Conservation (phyloP, 2,113 vertebrate species). For the Perca flavescens region DNA sequence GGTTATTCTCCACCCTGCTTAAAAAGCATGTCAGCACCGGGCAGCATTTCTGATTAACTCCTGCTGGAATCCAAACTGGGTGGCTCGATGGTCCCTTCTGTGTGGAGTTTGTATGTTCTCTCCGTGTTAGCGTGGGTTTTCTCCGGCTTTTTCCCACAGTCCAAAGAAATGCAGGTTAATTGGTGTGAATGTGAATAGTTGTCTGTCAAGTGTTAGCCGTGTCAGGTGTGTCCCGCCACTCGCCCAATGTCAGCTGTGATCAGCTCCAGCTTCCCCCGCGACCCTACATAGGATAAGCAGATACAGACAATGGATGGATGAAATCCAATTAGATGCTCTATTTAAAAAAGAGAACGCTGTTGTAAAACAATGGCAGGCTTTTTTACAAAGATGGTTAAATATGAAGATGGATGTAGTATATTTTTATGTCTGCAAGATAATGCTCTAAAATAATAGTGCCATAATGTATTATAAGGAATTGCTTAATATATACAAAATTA, state of each 20-base stretch:
- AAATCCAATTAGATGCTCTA: slow-evolving; percentile 61
- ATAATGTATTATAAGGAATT: neutral
- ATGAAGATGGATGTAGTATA: neutral
- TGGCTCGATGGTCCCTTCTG: no score
- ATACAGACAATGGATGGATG: neutral
- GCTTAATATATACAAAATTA: neutral
- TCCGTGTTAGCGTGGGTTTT: no score
- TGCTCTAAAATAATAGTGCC: neutral
- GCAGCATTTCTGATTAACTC: slow-evolving; percentile 61
- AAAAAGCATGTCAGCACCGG: slow-evolving; percentile 52
- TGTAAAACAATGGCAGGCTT: slow-evolving; percentile 23
- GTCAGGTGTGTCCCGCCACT: no score
- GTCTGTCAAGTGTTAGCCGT: no score
- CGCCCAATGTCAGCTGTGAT: no score
- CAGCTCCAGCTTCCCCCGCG: no score
- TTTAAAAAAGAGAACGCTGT: slow-evolving; percentile 31
- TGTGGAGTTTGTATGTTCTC: no score
- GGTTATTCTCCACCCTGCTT: slow-evolving; percentile 49
- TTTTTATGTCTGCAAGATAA: no score
- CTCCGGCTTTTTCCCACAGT: no score
- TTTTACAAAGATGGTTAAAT: slow-evolving; percentile 45
- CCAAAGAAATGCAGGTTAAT: no score
- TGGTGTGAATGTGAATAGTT: no score
- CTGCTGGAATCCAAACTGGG: slow-evolving; percentile 49
- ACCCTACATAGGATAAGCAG: no score